Evolutionary conservation across 2,113 vertebrate genomes (phyloP).

Genomic region (Ceyx cyanopectus): DNA sequence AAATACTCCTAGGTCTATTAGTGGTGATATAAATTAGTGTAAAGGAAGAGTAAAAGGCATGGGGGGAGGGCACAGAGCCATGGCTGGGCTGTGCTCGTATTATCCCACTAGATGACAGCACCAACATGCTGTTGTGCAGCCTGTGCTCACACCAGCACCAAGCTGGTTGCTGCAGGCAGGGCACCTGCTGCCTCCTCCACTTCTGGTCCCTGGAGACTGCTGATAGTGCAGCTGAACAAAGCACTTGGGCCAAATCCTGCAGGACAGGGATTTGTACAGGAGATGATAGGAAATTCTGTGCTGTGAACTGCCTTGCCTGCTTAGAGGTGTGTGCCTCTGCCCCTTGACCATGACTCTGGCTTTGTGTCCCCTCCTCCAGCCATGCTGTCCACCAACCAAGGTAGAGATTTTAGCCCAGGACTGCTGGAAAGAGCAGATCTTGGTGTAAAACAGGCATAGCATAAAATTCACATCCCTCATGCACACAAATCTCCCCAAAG

Average conservation of each 20-base stretch:
- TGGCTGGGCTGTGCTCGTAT: not conserved
- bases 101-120: constrained; percentile 64
- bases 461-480: not conserved
- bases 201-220: not conserved
- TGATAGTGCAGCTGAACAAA: fast-evolving
- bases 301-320: not conserved
- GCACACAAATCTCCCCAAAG: fast-evolving
- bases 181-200: not conserved
- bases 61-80: not conserved
- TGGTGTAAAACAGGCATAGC: not conserved
- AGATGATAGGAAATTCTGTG: not conserved
- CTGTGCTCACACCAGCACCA: fast-evolving
- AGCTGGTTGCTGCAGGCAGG: not conserved
- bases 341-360: not conserved
- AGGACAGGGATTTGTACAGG: not conserved
- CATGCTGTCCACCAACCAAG: not conserved
- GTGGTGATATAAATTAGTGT: not conserved
- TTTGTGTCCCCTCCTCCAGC: not conserved
- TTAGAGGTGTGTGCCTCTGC: not conserved
- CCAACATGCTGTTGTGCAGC: not conserved
- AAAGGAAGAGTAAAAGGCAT: not conserved
- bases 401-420: not conserved
- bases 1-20: not conserved
- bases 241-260: not conserved
- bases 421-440: not conserved